Base-by-base conservation (phyloP, 2,888 invertebrate genomes). In the Clistopyga incitator region DNA sequence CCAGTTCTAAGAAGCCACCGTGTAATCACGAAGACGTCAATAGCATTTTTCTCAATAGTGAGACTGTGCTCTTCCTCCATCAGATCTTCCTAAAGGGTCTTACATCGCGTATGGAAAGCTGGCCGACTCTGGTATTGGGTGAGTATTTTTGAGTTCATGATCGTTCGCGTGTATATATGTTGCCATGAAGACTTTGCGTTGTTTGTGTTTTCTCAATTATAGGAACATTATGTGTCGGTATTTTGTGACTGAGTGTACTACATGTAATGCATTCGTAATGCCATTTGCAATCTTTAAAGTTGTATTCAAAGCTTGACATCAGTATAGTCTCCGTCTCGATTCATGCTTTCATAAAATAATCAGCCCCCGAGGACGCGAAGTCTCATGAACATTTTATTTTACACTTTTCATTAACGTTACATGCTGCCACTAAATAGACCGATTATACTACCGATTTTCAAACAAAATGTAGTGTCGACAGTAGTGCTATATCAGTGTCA, bases 81-180 rank as follows among this genome's bases (percentile, higher is more conserved):
- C 98, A 98, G 94, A 98, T 98, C 90, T 98, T 98, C 94, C 95
- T 98, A 90, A 98, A 98, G 93, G 98, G 98, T 45, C 95, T 98
- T 64, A 97, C 97, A 6, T 97, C 98, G 0, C 95, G 98, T 81
- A 96, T 98, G 95, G 98, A 98, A 93, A 97, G 96, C 84, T 98
- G 98, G 98, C 98, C 98, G 59, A 98, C 98, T 6, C 95, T 98
- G 86, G 98, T 98, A 85, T 94, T 98, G 93, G 98, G 98, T 97
- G 94, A 95, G 93, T 88, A 38, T 10, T 45, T 56, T 64, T 10
- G 11, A 65, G 0, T 11, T 45, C 52, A 20, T 20, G 61, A 64
- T 23, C 50, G n/a, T 61, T 25, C 29, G 6, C 38, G 8, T 25
- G 45, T 23, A 47, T 34, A 25, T 18, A n/a, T 1, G 15, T 15